Base-by-base conservation (phyloP, 2,113 vertebrate species). In the Phaethornis superciliosus region DNA sequence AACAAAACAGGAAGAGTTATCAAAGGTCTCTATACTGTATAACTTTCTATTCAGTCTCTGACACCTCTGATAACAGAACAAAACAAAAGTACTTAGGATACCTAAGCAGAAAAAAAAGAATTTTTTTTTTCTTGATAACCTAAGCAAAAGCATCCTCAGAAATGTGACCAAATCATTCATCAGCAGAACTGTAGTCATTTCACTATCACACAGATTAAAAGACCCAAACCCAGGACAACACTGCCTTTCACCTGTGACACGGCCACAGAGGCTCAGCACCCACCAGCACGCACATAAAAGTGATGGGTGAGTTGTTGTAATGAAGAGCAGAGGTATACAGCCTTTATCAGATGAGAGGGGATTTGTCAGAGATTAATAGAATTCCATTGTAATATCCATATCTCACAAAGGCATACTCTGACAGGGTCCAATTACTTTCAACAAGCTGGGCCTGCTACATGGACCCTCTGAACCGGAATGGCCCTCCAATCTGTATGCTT, bases 341-440 rank as follows among this genome's bases (percentile, higher is more conserved):
- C 90, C 96, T 95, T 96, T 95, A 96, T 98, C 89, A 98, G 96
- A 97, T 85, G 97, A 94, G 95, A 93, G 83, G 92, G 97, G 96
- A 97, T 96, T 95, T 96, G 97, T 92, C 95, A 95, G 94, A 98
- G 98, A 98, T 98, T 98, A 98, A 98, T 97, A 96, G 97, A 95
- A 97, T 95, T 97, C 98, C 98, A 97, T 97, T 98, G 97, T 98
- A 97, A 97, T 95, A 96, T 97, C 96, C 96, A 92, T 97, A 96
- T 98, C 98, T 98, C 97, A 97, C 96, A 96, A 92, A 97, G 97
- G 97, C 93, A 91, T 96, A 89, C 96, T 97, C 97, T 98, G 98
- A 98, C 98, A 97, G 89, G 97, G 96, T 93, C 97, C 96, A 96
- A 96, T 96, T 97, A 96, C 96, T 96, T 96, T 95, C 94, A 87